Evolutionary conservation across 2,888 invertebrate species (phyloP), one percentile per base, ranked within the genome.

Genomic region (Drosophila kambysellisi): DNA sequence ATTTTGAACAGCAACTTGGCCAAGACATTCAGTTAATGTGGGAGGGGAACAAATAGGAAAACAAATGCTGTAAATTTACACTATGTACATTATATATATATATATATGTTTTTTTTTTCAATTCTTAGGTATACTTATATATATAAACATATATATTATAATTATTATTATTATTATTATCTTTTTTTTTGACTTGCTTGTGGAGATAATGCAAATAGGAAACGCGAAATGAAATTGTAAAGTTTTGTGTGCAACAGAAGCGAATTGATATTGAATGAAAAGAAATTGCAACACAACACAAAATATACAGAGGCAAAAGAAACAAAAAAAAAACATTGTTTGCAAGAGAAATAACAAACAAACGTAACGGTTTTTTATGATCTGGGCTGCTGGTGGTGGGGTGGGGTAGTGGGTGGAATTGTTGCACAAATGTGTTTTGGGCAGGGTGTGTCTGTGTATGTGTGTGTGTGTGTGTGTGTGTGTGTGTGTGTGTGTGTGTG

Each of bases 251-350:
- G 64, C 65, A 61, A 41, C 46, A 53, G 48, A 70, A 68, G 67
- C 65, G 60, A 77, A 80, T 74, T 79, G 79, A 79, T 70, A 80
- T 69, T 80, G 77, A 76, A 76, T 76, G 79, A 74, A 79, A 74
- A 63, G 66, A 67, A 67, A 74, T 54, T 68, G 74, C 67, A 73
- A 61, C 48, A 75, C 53, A 75, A 54, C 76, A 69, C 46, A 67
- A 69, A 79, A 73, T 71, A 76, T 73, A 73, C 67, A 68, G 63
- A 57, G 62, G 57, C 56, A 74, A 64, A 61, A 63, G 12, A 33
- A n/a, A 25, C 20, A 25, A 25, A 25, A 25, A 25, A 25, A 67
- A 33, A 63, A 61, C 57, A 57, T 25, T 51, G 58, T 43, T 65
- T 65, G 48, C 50, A 48, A 54, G 53, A 50, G 29, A 60, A 52